Percentiles rank a stretch among this genome's conserved stretches.
Conservation (phyloP, 2,888 invertebrate genomes). For the Branchellion lobata region DNA sequence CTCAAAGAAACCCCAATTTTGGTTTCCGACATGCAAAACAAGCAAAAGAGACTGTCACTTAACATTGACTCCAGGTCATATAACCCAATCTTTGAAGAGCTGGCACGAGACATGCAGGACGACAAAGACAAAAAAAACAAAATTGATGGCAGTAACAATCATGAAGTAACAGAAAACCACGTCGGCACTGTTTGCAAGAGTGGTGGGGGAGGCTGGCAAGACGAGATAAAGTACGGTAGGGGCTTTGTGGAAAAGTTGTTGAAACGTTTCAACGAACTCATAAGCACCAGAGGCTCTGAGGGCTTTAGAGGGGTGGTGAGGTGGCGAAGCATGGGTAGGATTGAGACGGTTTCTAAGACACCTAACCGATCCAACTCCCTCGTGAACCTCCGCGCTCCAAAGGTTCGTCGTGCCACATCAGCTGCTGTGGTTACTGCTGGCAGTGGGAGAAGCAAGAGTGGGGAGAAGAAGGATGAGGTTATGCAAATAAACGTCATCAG, state of each 20-base stretch:
- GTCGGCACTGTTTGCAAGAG: not conserved
- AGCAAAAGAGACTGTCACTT: constrained; percentile 7
- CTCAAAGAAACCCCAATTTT: constrained; percentile 24
- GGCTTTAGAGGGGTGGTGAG: not conserved
- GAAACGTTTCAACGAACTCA: constrained; percentile 21
- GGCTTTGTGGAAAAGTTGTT: constrained; percentile 37
- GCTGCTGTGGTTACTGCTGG: too few relatives aligned
- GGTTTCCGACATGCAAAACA: constrained; percentile 14
- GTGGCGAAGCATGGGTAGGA: not conserved
- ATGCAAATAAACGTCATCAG: too few relatives aligned
- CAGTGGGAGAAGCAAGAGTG: too few relatives aligned
- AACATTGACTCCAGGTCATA: constrained; percentile 3
- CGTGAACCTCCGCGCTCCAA: too few relatives aligned
- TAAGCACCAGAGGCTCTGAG: not conserved
- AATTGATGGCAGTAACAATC: not conserved
- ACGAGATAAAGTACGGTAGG: constrained; percentile 33
- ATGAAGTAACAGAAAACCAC: not conserved
- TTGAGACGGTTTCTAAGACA: not conserved
- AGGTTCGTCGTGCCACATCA: too few relatives aligned
- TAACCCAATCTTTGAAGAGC: not conserved
- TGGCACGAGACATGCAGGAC: not conserved
- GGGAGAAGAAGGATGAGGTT: too few relatives aligned
- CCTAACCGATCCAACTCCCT: not conserved
- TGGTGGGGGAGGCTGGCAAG: not conserved
- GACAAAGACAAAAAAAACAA: not conserved